These are phyloP conservation scores for Goniozus legneri DNA, from an alignment of 1,140 invertebrate genomes.

Conservation along the genomic window DNA sequence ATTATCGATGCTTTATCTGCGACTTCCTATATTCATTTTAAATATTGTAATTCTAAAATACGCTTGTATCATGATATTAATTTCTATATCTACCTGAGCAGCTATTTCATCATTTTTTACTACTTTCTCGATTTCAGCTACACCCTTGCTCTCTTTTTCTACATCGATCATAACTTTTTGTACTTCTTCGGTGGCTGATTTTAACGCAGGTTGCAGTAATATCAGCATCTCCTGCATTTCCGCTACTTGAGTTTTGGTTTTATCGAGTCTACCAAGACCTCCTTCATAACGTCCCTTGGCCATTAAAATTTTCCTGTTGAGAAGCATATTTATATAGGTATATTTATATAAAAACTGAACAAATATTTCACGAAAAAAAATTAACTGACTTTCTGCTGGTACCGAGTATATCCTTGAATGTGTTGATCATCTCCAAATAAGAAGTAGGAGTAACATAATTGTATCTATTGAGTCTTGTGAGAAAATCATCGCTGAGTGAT, in stretches of 20 bases:
- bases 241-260: conserved; percentile 77
- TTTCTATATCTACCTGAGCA: conserved; percentile 46
- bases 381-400: conserved; percentile 64
- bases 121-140: conserved; percentile 70
- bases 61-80: background rate
- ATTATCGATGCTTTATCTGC: conserved; percentile 77
- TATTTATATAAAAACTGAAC: no score
- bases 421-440: conserved; percentile 88
- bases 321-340: no score
- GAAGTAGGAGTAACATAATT: conserved; percentile 95
- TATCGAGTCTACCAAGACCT: conserved; percentile 82
- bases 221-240: conserved; percentile 84
- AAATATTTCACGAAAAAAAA: no score
- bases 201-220: conserved; percentile 82
- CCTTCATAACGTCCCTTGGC: conserved; percentile 76
- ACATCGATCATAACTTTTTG: conserved; percentile 75
- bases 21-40: conserved; percentile 23
- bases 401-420: conserved; percentile 80
- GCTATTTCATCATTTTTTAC: conserved; percentile 65
- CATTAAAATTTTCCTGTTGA: conserved; percentile 58
- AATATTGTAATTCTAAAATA: background rate
- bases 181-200: conserved; percentile 80
- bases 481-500: conserved; percentile 70
- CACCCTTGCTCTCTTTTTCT: conserved; percentile 80
- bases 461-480: conserved; percentile 66